Conservation (phyloP, 2,797 vertebrate genomes). For the Sebastiscus tertius region DNA sequence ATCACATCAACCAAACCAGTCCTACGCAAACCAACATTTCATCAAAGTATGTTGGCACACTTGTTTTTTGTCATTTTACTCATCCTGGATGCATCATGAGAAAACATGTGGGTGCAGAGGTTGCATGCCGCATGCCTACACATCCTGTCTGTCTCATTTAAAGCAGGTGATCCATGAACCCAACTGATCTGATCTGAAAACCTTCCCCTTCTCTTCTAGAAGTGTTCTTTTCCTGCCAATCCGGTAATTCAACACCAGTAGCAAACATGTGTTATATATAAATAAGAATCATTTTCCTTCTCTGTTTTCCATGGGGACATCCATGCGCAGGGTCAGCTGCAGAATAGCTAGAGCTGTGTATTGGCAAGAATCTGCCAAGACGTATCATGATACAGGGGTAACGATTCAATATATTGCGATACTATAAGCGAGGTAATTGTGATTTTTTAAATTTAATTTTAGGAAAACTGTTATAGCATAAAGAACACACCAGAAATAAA, state of each 20-base stretch:
- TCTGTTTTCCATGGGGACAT: not conserved
- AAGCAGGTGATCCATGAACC: not conserved
- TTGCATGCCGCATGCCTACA: conserved; percentile 3
- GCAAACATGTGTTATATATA: not conserved
- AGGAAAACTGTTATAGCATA: no score
- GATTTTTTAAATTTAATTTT: no score
- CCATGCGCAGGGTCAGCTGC: not conserved
- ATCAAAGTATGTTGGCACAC: not conserved
- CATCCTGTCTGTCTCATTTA: not conserved
- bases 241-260: not conserved
- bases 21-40: not conserved
- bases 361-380: no score
- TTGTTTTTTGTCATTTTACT: not conserved
- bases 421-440: no score
- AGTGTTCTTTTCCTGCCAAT: not conserved
- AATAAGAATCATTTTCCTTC: not conserved
- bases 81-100: not conserved
- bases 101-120: not conserved
- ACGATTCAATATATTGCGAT: no score
- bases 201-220: not conserved
- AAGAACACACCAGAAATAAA: no score
- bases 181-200: not conserved
- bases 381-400: no score
- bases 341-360: not conserved
- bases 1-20: not conserved